Conservation (phyloP, 2,113 vertebrate species). For the Campylorhamphus procurvoides region DNA sequence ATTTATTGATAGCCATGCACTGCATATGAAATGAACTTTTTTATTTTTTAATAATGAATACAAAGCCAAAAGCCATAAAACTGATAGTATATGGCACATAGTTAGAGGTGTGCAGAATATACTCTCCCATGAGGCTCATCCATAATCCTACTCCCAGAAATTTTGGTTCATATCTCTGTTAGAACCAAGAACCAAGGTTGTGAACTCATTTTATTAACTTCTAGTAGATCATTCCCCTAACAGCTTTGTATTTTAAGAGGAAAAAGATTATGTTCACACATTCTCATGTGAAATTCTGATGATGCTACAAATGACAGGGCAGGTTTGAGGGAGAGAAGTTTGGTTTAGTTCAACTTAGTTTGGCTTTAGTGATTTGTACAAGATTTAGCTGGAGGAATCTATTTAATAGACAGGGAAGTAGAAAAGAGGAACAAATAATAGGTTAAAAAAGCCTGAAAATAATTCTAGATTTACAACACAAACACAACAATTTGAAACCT, state of each 20-base stretch:
- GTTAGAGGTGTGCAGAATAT: neutral
- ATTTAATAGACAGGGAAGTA: neutral
- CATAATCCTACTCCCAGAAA: neutral
- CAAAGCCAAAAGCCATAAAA: neutral
- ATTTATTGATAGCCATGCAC: neutral
- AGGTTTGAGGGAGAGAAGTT: neutral
- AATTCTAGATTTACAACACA: neutral
- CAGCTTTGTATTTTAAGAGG: neutral
- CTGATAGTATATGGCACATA: neutral
- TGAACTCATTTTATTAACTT: neutral
- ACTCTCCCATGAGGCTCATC: neutral
- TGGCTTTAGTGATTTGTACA: neutral
- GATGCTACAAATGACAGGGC: neutral
- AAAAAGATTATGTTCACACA: neutral
- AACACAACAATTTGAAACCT: neutral
- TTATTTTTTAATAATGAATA: neutral
- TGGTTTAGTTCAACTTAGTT: neutral
- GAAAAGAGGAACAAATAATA: neutral
- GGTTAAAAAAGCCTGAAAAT: neutral
- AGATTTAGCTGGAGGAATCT: neutral
- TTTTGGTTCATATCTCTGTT: neutral
- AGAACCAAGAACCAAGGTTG: neutral
- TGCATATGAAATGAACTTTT: neutral
- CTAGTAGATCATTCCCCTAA: neutral
- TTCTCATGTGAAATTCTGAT: neutral